phyloP scores from a whole-genome alignment of 2,797 vertebrate species.

The Notoglanidium macrostoma region DNA sequence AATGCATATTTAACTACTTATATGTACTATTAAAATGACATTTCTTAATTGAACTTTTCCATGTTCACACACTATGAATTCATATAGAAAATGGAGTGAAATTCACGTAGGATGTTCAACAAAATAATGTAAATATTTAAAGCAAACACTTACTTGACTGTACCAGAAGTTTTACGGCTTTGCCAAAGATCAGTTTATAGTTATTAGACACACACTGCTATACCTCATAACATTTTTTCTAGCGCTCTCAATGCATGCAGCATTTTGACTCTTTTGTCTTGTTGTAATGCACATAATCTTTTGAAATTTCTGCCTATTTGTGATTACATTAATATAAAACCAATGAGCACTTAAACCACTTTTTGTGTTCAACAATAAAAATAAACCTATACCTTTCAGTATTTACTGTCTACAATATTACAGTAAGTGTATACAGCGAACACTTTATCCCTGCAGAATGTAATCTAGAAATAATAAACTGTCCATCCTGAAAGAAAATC shows the following conservation, averaged over 20 bases:
- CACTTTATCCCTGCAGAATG: background rate
- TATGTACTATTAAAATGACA: background rate
- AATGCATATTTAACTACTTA: background rate
- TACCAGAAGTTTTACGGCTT: constrained; percentile 54
- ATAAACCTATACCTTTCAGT: too few species aligned
- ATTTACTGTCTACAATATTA: background rate
- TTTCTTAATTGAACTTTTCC: background rate
- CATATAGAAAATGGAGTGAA: background rate
- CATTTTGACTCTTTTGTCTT: background rate
- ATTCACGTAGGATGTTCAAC: background rate
- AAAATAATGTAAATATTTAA: background rate
- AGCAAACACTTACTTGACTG: constrained; percentile 57
- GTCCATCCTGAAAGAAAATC: background rate
- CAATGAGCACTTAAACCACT: background rate
- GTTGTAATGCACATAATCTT: background rate
- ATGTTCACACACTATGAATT: background rate
- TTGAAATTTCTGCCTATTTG: background rate
- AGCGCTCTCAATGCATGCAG: background rate
- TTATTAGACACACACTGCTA: constrained; percentile 56
- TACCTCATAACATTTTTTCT: background rate
- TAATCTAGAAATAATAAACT: background rate
- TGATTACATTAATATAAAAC: background rate
- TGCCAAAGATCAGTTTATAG: constrained; percentile 58
- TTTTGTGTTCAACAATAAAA: background rate
- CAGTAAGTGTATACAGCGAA: background rate